Evolutionary conservation across 2,888 invertebrate genomes (phyloP), one percentile per base, ranked within the genome.

Genomic region (Leptogaster cylindrica): DNA sequence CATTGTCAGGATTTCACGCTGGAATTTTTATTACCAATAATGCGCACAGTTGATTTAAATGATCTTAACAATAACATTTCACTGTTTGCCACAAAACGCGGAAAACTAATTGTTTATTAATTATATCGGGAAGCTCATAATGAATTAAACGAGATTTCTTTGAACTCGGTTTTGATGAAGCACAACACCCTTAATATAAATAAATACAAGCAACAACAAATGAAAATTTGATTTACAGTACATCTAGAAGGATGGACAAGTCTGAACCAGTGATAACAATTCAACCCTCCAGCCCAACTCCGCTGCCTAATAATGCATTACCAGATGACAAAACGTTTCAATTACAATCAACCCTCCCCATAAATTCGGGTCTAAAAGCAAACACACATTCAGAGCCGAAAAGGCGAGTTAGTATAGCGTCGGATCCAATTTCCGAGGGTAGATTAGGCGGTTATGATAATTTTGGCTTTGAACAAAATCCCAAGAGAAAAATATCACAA

Each of bases 401-500:
- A 71, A 81, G 88, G 68, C 84, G 85, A 77, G 87, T 88, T 10
- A 87, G 87, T 74, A 87, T 88, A 70, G 85, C 85, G 79, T 84
- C 87, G 3, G 85, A 87, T 75, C 85, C 83, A 7, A 76, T 83
- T 41, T 70, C 72, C 0, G 77, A 78, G 77, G 72, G 77, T 12
- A 83, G 83, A 72, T 36, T 55, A 55, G 83, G 84, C 70, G 88
- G 86, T 46, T 83, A 88, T 69, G 89, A 89, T 75, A 89, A 89
- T 77, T 81, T 83, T 61, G 87, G 84, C 1, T 88, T 85, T 67
- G 89, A 89, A 75, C 84, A 85, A 82, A 85, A 83, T 76, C 79
- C 80, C 31, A 74, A 77, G 64, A 75, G 77, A 67, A 82, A 80
- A 78, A 80, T 80, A 71, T 81, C 81, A 72, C 81, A 80, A 77